Evolutionary conservation across 2,797 vertebrate genomes (phyloP), one percentile per base, ranked within the genome.

Genomic region (Rallus crepitans): DNA sequence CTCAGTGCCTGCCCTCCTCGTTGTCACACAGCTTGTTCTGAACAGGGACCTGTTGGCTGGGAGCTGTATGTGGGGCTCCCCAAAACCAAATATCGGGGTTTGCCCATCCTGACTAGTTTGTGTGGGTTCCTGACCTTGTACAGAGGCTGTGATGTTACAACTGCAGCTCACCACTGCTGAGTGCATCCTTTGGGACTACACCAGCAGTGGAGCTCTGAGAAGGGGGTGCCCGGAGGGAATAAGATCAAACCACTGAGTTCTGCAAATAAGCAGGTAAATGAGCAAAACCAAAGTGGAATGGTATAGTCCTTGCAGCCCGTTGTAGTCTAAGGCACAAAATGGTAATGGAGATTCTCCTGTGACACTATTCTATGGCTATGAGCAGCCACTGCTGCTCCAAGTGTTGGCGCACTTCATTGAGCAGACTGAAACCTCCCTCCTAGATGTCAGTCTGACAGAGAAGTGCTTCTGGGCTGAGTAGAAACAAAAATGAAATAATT

Each of bases 401-500:
- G 47, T 47, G 35, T 59, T 78, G 76, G 30, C 69, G 28, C 15
- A 11, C 30, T 79, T 71, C 8, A 33, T 71, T 20, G 37, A 73
- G 45, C 59, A 48, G 39, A 56, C 42, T 56, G 48, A 39, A 82
- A 27, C n/a, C 15, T 92, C 21, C 5, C 17, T 75, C 59, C 27
- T 50, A 72, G 30, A 42, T 12, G 21, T 84, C 33, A 73, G 61
- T 47, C 68, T 93, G 71, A 71, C 23, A 47, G 57, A 77, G 47
- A 53, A 71, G 63, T 82, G 40, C 68, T 87, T 91, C 61, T 91
- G 42, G 82, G 48, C 78, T 37, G 53, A 70, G 27, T 12, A 73
- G 70, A 73, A 87, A 71, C 23, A 61, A 68, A 93, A 93, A 68
- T 82, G 10, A 60, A 90, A 55, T 87, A 93, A 89, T 87, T 63